Base-by-base conservation (phyloP, 2,113 vertebrate genomes). In the Propithecus coquereli region DNA sequence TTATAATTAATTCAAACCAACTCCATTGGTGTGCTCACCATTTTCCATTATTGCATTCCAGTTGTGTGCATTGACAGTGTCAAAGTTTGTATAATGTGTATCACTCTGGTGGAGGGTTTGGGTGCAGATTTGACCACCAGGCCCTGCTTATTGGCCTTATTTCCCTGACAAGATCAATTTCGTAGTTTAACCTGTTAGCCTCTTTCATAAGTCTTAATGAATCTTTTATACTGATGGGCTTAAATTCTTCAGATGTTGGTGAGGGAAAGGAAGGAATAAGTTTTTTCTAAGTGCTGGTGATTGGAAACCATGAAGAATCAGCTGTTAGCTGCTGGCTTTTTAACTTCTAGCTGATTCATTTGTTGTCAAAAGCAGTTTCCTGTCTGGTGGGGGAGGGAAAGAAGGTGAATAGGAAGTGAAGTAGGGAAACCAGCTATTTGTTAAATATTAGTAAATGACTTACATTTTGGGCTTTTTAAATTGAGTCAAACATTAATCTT, bases 301-400 rank as follows among this genome's bases (percentile, higher is more conserved):
- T 94, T 98, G 94, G 98, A 98, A 98, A 98, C 97, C 97, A 54
- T 96, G 95, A 97, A 94, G 94, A 97, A 98, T 98, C 97, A 98
- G 98, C 98, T 99, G 97, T 98, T 98, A 84, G 96, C 97, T 91
- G 27, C 74, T 94, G 93, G 88, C 87, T 90, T 96, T 98, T 97
- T 96, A 94, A 98, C 98, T 98, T 99, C 97, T 98, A 98, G 98
- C 98, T 99, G 98, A 98, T 99, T 99, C 98, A 98, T 98, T 98
- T 98, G 98, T 99, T 98, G 98, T 98, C 98, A 98, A 96, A 98
- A 95, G 92, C 97, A 96, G 97, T 98, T 99, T 99, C 98, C 98
- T 98, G 98, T 98, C 94, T 96, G 79, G 8, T 97, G 98, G 98
- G 98, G 98, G 98, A 98, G 98, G 98, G 98, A 97, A 96, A 97